These are phyloP conservation scores for Ptychodera flava DNA, from an alignment of 35 echinoderm and acorn worm genomes.

Conservation along the genomic window DNA sequence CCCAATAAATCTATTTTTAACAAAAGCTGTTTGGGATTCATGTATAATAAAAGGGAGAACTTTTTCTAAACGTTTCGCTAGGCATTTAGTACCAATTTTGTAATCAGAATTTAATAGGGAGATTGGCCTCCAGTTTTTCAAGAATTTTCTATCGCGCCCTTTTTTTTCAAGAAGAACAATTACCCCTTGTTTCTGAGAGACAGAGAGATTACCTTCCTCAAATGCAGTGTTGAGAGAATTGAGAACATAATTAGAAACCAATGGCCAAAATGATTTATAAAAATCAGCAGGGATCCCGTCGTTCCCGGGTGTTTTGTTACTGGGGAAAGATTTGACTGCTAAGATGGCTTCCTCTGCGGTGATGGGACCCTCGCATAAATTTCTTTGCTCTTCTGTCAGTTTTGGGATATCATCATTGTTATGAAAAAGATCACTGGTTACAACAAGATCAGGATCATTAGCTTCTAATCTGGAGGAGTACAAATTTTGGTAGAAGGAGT, in stretches of 20 bases:
- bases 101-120: conserved; percentile 6
- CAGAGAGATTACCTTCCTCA: background rate
- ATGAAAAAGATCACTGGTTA: background rate
- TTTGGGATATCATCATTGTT: background rate
- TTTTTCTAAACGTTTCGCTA: conserved; percentile 2
- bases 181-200: background rate
- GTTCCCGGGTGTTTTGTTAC: background rate
- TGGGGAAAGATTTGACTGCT: background rate
- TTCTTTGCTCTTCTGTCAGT: background rate
- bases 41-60: background rate
- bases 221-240: background rate
- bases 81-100: conserved; percentile 22
- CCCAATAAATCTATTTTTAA: conserved; percentile 14
- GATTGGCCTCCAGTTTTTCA: conserved; percentile 6
- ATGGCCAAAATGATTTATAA: background rate
- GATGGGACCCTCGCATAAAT: background rate
- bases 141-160: background rate
- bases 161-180: background rate
- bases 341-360: background rate
- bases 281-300: background rate
- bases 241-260: background rate
- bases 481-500: background rate
- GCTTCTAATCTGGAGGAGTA: background rate
- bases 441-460: background rate
- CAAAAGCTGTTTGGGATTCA: conserved; percentile 10